phyloP scores from a whole-genome alignment of 2,888 invertebrate genomes.

The Kuschelorhynchus macadamiae region DNA sequence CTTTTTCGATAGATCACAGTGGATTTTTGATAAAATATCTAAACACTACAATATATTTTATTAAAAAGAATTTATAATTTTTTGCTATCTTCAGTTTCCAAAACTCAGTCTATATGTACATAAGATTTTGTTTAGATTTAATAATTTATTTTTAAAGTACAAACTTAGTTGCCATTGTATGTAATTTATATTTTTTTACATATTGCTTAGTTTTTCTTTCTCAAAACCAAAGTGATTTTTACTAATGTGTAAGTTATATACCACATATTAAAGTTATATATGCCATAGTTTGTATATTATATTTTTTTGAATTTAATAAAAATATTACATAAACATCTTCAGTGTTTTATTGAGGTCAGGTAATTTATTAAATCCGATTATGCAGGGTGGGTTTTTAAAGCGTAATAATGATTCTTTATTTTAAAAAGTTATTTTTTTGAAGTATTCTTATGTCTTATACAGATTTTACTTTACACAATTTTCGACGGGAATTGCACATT shows the following conservation, averaged over 20 bases:
- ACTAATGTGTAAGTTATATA: constrained; percentile 6
- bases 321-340: no score
- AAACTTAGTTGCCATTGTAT: constrained; percentile 20
- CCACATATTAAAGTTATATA: constrained; percentile 2
- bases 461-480: no score
- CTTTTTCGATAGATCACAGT: no score
- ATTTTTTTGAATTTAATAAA: no score
- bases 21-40: neutral
- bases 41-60: neutral
- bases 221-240: constrained; percentile 23
- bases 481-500: no score
- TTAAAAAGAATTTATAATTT: neutral
- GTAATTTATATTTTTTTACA: constrained; percentile 4
- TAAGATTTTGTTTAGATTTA: constrained; percentile 3
- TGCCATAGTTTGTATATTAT: no score
- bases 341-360: no score
- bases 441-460: no score
- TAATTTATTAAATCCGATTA: no score
- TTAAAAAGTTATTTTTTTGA: no score
- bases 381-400: no score
- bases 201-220: neutral
- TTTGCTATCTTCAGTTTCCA: neutral
- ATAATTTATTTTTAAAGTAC: constrained; percentile 20
- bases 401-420: no score
- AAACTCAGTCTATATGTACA: constrained; percentile 1